Evolutionary conservation across 2,888 invertebrate species (phyloP).

Genomic region (Strigamia maritima): DNA sequence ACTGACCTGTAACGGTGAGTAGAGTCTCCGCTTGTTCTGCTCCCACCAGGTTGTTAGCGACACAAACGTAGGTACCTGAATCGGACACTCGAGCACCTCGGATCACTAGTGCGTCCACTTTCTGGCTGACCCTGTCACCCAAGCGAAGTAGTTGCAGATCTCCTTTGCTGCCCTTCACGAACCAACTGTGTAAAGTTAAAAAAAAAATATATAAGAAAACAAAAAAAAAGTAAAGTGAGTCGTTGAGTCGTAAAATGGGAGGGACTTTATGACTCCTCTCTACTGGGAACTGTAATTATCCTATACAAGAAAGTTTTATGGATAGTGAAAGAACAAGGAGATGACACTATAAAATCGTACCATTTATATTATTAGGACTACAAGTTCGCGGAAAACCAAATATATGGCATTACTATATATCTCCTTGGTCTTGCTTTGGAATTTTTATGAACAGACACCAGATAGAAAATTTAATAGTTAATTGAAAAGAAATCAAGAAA

Average conservation of each 20-base stretch:
- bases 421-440: background rate
- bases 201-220: conserved; percentile 2
- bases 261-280: conserved; percentile 28
- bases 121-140: conserved; percentile 85
- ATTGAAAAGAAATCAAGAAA: background rate
- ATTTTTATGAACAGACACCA: background rate
- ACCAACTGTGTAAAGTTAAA: conserved; percentile 38
- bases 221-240: conserved; percentile 18
- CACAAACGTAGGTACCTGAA: conserved; percentile 89
- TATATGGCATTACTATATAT: background rate
- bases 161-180: conserved; percentile 23
- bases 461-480: background rate
- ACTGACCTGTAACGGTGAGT: conserved; percentile 72
- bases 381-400: background rate
- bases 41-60: conserved; percentile 90
- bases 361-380: conserved; percentile 29
- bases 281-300: conserved; percentile 32
- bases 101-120: conserved; percentile 89
- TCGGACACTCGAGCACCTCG: conserved; percentile 86
- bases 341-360: conserved; percentile 24
- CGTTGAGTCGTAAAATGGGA: conserved; percentile 25
- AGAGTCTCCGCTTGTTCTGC: conserved; percentile 87
- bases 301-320: conserved; percentile 34
- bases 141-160: conserved; percentile 65
- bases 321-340: conserved; percentile 24